Conservation (phyloP, 2,113 vertebrate genomes). For the Microcebus lehilahytsara region DNA sequence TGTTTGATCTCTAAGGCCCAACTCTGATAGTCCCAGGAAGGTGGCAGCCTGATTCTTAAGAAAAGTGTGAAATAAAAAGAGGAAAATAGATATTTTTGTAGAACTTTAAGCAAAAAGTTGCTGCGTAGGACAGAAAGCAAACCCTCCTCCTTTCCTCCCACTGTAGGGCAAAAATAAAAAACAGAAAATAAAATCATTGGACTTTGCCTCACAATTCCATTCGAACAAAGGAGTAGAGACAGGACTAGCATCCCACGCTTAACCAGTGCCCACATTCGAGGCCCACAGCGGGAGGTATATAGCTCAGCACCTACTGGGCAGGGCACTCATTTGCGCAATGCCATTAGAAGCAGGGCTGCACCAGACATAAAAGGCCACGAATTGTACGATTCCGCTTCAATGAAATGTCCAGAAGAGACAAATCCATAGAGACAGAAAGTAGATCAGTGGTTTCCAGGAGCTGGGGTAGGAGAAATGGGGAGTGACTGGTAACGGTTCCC, state of each 20-base stretch:
- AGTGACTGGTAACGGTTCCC: not conserved
- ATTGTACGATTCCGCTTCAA: not conserved
- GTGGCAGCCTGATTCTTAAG: not conserved
- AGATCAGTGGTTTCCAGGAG: not conserved
- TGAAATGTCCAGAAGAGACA: not conserved
- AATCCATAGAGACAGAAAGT: not conserved
- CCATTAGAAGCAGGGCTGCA: not conserved
- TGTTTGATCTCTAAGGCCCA: not conserved
- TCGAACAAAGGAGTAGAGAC: not conserved
- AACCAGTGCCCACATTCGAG: not conserved
- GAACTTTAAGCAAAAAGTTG: constrained; percentile 24
- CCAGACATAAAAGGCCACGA: not conserved
- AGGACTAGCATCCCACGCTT: not conserved
- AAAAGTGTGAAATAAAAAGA: not conserved
- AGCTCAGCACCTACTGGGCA: not conserved
- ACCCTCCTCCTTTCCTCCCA: not conserved
- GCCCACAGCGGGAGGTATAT: rapidly evolving
- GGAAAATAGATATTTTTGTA: not conserved
- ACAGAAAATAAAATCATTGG: not conserved
- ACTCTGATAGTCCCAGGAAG: not conserved
- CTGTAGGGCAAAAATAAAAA: not conserved
- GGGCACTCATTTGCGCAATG: not conserved
- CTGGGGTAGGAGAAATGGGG: not conserved
- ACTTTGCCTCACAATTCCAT: not conserved
- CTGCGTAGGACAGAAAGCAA: not conserved